These are phyloP conservation scores for Oreochromis niloticus DNA, from an alignment of 2,113 vertebrate species.

Conservation along the genomic window DNA sequence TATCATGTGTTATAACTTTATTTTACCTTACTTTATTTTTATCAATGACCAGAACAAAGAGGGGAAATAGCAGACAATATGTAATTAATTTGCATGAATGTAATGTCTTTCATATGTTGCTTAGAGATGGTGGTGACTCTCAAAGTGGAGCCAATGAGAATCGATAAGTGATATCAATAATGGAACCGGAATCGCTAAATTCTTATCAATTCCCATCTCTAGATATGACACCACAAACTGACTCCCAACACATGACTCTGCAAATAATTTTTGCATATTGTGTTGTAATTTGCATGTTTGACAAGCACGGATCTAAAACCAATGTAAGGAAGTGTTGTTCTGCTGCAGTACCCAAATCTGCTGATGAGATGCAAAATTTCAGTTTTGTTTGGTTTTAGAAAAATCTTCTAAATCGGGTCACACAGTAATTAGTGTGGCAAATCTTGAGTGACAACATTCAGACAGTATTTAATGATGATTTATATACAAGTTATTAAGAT, in stretches of 20 bases:
- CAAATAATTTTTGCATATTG: neutral
- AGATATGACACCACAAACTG: neutral
- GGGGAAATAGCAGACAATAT: neutral
- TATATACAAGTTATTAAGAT: neutral
- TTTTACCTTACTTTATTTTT: neutral
- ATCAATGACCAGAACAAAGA: neutral
- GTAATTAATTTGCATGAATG: neutral
- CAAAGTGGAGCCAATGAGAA: neutral
- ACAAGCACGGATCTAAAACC: accelerated
- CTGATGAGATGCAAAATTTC: neutral
- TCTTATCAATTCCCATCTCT: neutral
- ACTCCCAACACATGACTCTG: neutral
- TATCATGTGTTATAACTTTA: accelerated
- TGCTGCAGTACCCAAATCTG: neutral
- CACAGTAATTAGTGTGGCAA: neutral
- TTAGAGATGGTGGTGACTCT: neutral
- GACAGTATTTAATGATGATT: neutral
- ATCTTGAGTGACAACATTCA: neutral
- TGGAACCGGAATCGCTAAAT: neutral
- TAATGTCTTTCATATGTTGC: neutral
- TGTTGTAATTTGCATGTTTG: neutral
- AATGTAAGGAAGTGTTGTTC: neutral
- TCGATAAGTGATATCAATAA: neutral
- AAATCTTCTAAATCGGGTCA: neutral
- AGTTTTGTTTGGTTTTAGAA: neutral